Conservation (phyloP, 2,888 invertebrate species). For the Cantharis flavilabris region DNA sequence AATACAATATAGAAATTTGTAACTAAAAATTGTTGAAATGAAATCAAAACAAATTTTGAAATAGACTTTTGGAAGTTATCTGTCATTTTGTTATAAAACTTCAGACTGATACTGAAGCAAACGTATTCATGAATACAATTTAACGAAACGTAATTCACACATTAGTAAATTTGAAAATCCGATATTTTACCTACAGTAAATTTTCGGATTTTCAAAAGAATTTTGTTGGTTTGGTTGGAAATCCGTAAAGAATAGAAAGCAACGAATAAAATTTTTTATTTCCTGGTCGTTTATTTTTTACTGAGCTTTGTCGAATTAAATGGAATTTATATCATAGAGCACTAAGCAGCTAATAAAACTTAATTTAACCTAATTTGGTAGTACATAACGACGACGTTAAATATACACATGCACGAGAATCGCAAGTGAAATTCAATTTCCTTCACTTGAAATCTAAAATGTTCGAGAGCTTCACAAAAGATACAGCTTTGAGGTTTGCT, state of each 20-base stretch:
- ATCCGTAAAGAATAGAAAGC: neutral
- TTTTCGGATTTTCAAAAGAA: neutral
- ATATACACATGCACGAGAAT: neutral
- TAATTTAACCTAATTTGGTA: neutral
- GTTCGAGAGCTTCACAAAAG: neutral
- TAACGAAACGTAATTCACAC: neutral
- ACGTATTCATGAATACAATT: neutral
- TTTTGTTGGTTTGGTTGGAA: neutral
- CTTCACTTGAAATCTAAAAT: neutral
- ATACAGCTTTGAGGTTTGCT: neutral
- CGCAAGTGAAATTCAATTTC: neutral
- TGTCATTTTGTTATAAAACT: neutral
- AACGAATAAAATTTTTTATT: neutral
- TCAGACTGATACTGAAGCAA: neutral
- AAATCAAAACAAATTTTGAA: neutral
- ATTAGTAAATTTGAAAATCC: neutral
- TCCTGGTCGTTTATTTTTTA: neutral
- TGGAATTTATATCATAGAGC: neutral
- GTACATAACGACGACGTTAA: neutral
- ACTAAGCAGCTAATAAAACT: neutral
- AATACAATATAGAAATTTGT: neutral
- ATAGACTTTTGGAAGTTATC: neutral
- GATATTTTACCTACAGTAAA: neutral
- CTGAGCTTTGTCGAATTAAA: neutral
- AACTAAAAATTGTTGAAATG: neutral